Evolutionary conservation across 1,140 invertebrate species (phyloP), one percentile per base, ranked within the genome.

Genomic region (Diprion similis): DNA sequence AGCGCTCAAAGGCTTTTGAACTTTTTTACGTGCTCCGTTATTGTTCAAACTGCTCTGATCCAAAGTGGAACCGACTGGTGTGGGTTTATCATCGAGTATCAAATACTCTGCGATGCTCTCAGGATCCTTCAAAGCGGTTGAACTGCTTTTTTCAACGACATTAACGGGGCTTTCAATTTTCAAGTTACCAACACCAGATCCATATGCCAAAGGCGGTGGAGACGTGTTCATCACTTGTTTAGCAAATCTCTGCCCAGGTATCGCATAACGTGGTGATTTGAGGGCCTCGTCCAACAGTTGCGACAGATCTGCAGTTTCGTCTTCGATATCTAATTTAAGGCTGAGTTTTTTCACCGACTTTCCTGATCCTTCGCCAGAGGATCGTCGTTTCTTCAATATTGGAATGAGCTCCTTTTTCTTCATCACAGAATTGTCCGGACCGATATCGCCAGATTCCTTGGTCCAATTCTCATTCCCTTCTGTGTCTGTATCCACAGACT

Each of bases 401-500:
- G 82, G 78, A 7, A 80, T 69, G 0, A 81, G 68, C 72, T 81
- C 80, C n/a, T 78, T 83, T 8, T 78, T 85, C 59, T 73, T 81
- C 9, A 9, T 67, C 19, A 72, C 65, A 1, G 59, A 64, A 46
- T 17, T 24, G 45, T 48, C 59, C 47, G 71, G 72, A 65, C 11
- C 19, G 18, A 17, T 65, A 71, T 37, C 17, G 15, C 2, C n/a
- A 65, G 2, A 18, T 68, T 59, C 64, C 69, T 79, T 76, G 17
- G 47, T 73, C 19, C 70, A 72, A 19, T 46, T 70, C 71, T 85
- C 79, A 48, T 82, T 83, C 17, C 89, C 86, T n/a, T 91, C 90
- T 0, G 84, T 77, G 75, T 91, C 91, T 6, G 89, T 90, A 67
- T 92, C 91, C 59, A 86, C 76, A 4, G 89, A 90, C 75, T 91